Evolutionary conservation across 2,113 vertebrate genomes (phyloP).

Genomic region (Maccullochella peelii): DNA sequence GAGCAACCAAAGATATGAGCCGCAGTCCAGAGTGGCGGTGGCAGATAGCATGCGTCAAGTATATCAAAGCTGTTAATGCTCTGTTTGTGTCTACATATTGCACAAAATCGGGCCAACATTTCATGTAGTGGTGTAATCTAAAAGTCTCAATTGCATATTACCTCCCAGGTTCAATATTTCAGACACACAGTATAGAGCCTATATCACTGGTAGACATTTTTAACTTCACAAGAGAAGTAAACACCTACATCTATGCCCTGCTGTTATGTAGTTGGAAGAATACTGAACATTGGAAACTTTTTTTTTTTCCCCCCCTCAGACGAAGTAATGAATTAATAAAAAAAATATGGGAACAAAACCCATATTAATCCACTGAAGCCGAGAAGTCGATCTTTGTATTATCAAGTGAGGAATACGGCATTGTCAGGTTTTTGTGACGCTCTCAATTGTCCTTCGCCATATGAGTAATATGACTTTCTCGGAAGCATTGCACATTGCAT

Average conservation of each 20-base stretch:
- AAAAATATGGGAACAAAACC: not conserved
- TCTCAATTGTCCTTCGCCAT: not conserved
- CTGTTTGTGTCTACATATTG: slow-evolving; percentile 2
- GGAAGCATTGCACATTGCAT: not conserved
- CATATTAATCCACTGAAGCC: not conserved
- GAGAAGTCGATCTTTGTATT: not conserved
- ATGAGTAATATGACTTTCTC: not conserved
- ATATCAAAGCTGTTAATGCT: slow-evolving; percentile 18
- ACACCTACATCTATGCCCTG: not conserved
- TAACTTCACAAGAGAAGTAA: too few species aligned
- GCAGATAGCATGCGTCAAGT: not conserved
- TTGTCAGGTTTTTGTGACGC: not conserved
- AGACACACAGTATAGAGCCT: not conserved
- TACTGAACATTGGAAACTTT: not conserved
- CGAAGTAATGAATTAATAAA: not conserved
- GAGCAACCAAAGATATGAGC: slow-evolving; percentile 4
- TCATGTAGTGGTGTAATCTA: not conserved
- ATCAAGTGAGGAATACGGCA: not conserved
- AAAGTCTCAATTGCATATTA: slow-evolving; percentile 9
- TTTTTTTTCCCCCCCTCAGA: not conserved
- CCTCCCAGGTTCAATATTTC: slow-evolving; percentile 8
- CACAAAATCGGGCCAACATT: not conserved
- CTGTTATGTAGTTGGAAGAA: not conserved
- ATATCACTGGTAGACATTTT: not conserved
- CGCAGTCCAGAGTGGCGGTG: not conserved